phyloP scores from a whole-genome alignment of 2,113 vertebrate species.

The Albula goreensis region DNA sequence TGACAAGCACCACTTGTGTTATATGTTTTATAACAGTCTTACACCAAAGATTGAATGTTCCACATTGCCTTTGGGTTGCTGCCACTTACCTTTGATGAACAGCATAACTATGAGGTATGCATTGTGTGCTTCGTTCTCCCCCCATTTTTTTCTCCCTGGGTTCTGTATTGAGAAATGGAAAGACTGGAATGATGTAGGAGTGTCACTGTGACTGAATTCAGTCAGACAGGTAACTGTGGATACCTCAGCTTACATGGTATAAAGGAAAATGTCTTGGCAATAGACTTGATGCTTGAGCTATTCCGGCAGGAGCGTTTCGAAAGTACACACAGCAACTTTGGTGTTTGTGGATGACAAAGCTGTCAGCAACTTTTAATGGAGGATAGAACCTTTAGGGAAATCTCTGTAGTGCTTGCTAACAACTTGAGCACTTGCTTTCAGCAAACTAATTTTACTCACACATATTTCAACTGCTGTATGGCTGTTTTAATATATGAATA shows the following conservation, averaged over 20 bases:
- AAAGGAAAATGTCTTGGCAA: constrained; percentile 40
- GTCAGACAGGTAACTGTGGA: constrained; percentile 30
- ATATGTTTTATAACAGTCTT: background rate
- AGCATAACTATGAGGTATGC: background rate
- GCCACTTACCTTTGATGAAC: background rate
- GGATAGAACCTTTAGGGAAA: constrained; percentile 49
- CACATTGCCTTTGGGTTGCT: background rate
- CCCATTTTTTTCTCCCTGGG: background rate
- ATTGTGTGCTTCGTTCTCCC: background rate
- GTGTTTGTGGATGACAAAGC: constrained; percentile 45
- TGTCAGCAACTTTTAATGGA: constrained; percentile 53
- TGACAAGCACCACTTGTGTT: background rate
- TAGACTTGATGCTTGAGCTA: constrained; percentile 35
- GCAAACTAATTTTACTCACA: constrained; percentile 43
- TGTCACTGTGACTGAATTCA: constrained; percentile 31
- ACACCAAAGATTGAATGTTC: background rate
- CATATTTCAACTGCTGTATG: constrained; percentile 32
- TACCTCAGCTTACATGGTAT: constrained; percentile 30
- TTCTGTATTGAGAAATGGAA: background rate
- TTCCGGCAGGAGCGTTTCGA: constrained; percentile 10
- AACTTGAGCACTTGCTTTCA: constrained; percentile 35
- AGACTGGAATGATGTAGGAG: constrained; percentile 18
- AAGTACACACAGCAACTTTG: background rate
- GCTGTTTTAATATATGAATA: constrained; percentile 22
- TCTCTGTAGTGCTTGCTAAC: constrained; percentile 41